A percentile compares a stretch with the other conserved stretches of the same genome.
These are phyloP conservation scores for Ceraclea dissimilis DNA, from an alignment of 2,888 invertebrate species.

Conservation along the genomic window DNA sequence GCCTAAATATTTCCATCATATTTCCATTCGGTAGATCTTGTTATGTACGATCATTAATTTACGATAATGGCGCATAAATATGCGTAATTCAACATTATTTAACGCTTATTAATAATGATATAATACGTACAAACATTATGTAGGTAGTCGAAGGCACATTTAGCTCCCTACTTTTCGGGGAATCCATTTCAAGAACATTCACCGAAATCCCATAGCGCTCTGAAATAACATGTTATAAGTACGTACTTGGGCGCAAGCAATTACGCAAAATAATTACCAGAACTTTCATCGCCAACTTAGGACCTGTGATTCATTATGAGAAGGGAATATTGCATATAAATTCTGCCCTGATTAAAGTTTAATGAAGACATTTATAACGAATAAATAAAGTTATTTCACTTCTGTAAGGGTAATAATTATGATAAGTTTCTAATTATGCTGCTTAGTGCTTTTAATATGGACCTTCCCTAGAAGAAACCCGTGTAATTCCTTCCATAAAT, in stretches of 20 bases:
- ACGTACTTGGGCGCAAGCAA: neutral
- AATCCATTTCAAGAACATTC: neutral
- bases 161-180: neutral
- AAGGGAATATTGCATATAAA: constrained; percentile 2
- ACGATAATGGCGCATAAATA: neutral
- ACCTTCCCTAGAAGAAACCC: no score
- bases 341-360: neutral
- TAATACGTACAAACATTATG: neutral
- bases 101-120: neutral
- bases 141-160: neutral
- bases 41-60: neutral
- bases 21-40: no score
- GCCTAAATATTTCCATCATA: no score
- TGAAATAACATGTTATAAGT: neutral
- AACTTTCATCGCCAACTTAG: constrained; percentile 2
- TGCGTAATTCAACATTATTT: neutral
- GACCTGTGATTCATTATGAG: neutral
- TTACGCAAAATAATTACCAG: constrained; percentile 2
- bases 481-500: no score
- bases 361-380: constrained; percentile 2
- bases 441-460: no score
- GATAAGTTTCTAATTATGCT: neutral
- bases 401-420: neutral
- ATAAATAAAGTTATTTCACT: neutral
- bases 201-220: neutral